Evolutionary conservation across 2,113 vertebrate species (phyloP).

Genomic region (Psilopsiagon aymara): DNA sequence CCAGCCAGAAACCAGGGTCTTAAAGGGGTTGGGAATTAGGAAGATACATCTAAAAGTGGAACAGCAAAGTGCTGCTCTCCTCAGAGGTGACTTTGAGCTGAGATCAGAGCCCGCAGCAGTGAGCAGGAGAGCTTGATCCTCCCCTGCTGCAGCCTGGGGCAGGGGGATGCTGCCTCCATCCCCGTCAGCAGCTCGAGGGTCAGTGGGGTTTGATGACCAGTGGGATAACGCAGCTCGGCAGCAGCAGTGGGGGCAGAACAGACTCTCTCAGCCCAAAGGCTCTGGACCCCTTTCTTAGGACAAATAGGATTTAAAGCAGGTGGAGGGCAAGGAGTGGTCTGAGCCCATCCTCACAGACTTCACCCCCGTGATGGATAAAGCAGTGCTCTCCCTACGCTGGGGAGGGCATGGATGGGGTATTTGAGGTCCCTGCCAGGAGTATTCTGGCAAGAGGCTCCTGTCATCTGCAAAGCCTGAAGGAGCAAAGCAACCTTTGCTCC

Average conservation of each 20-base stretch:
- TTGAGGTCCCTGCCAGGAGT: not conserved
- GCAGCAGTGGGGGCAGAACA: fast-evolving
- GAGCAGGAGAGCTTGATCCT: not conserved
- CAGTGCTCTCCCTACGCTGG: not conserved
- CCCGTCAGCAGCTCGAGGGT: fast-evolving
- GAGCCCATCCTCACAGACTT: fast-evolving
- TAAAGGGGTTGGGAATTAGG: not conserved
- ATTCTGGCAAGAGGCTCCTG: not conserved
- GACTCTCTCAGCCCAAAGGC: fast-evolving
- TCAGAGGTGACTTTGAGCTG: not conserved
- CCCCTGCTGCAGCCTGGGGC: not conserved
- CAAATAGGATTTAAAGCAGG: not conserved
- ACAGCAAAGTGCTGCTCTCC: not conserved
- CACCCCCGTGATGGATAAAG: not conserved
- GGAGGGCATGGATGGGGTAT: fast-evolving
- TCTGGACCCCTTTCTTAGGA: not conserved
- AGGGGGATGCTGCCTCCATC: not conserved
- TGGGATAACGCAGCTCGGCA: not conserved
- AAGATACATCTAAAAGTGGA: not conserved
- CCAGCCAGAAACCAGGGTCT: not conserved
- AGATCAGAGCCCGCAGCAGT: not conserved
- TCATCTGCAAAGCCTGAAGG: not conserved
- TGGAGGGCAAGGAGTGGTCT: not conserved
- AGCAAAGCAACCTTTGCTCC: not conserved
- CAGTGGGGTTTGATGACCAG: fast-evolving